Percentiles rank a stretch among this genome's conserved stretches.
These are phyloP conservation scores for Daphoenositta chrysoptera DNA, from an alignment of 2,113 vertebrate species.

Conservation along the genomic window DNA sequence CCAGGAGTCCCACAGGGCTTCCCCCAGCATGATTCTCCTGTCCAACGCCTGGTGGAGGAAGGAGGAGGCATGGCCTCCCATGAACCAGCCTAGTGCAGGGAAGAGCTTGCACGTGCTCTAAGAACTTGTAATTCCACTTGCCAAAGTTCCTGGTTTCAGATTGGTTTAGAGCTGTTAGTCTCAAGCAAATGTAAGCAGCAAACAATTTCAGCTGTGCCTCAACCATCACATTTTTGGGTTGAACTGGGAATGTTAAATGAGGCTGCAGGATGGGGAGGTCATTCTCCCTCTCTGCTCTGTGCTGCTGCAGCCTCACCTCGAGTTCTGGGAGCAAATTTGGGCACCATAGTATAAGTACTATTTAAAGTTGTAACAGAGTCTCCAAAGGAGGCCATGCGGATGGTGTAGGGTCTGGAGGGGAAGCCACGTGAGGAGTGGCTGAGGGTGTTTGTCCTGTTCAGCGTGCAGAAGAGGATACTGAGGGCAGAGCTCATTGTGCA, in stretches of 20 bases:
- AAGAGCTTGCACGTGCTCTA: not conserved
- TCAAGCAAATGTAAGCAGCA: not conserved
- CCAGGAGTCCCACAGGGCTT: not conserved
- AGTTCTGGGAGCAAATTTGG: not conserved
- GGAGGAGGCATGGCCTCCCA: not conserved
- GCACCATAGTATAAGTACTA: not conserved
- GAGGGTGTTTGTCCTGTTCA: not conserved
- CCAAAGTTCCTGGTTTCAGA: not conserved
- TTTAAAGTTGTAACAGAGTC: not conserved
- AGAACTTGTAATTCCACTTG: not conserved
- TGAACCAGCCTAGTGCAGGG: not conserved
- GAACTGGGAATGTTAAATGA: not conserved
- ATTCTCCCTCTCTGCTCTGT: rapidly evolving
- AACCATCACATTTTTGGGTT: not conserved
- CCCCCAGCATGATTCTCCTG: rapidly evolving
- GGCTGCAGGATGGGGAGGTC: not conserved
- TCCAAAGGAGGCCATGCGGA: not conserved
- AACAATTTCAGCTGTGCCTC: not conserved
- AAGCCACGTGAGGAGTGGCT: not conserved
- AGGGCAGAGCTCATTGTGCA: not conserved
- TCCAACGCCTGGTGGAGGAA: rapidly evolving
- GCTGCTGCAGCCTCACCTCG: not conserved
- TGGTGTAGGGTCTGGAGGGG: not conserved
- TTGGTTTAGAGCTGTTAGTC: not conserved
- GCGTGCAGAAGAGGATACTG: not conserved